A percentile compares a stretch with the other conserved stretches of the same genome.
Evolutionary conservation across 2,888 invertebrate genomes (phyloP).

Genomic region (Cephus nigrinus): DNA sequence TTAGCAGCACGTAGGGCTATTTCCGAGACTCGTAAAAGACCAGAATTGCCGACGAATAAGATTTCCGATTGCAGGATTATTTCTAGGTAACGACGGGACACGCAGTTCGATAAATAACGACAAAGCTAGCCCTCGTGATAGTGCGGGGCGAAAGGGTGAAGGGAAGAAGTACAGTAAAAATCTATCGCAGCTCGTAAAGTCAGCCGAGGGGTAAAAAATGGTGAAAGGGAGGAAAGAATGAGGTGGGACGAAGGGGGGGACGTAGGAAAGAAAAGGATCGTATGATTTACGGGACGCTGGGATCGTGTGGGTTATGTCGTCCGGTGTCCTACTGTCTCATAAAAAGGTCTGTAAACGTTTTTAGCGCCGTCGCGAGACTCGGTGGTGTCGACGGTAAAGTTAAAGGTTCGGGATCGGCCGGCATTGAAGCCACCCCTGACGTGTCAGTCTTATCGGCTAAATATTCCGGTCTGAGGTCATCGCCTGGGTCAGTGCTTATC

Average conservation of each 20-base stretch:
- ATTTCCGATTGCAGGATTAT: too few relatives aligned
- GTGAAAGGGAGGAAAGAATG: conserved; percentile 6
- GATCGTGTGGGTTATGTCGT: neutral
- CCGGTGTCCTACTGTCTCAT: conserved; percentile 1
- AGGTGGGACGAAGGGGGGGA: too few relatives aligned
- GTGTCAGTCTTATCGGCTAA: too few relatives aligned
- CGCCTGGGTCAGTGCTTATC: neutral
- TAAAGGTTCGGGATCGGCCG: too few relatives aligned
- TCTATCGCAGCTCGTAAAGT: conserved; percentile 3
- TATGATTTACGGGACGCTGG: neutral
- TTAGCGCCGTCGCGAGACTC: too few relatives aligned
- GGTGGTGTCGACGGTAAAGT: too few relatives aligned
- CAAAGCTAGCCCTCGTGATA: conserved; percentile 3
- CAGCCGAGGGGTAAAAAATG: conserved; percentile 7
- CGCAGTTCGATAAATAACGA: neutral
- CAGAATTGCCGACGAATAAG: too few relatives aligned
- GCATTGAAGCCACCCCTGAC: too few relatives aligned
- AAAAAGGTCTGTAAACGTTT: conserved; percentile 3
- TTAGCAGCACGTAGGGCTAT: too few relatives aligned
- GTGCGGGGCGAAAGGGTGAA: conserved; percentile 7
- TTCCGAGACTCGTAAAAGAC: too few relatives aligned
- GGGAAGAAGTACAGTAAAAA: neutral
- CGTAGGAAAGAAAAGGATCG: too few relatives aligned
- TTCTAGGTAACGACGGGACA: conserved; percentile 3
- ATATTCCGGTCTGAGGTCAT: neutral